These are phyloP conservation scores for Scopus umbretta DNA, from an alignment of 2,113 vertebrate genomes.

Conservation along the genomic window DNA sequence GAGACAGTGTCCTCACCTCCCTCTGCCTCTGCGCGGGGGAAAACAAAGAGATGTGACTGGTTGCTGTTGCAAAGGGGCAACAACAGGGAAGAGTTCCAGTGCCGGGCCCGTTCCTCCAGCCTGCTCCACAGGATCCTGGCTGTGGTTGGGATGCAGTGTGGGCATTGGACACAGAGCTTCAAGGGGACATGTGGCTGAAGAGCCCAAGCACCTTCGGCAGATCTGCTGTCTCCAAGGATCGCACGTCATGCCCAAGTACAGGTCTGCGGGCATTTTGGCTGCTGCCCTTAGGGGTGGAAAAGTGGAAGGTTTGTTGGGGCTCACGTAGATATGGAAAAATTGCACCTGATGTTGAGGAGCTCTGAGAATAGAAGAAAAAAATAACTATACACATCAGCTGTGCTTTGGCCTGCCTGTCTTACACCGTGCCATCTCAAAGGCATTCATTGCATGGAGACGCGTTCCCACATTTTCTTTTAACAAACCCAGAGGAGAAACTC, in stretches of 20 bases:
- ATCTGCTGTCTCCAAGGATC: not conserved
- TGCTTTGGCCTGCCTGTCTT: not conserved
- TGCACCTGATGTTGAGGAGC: not conserved
- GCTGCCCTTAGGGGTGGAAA: not conserved
- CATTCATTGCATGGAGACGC: not conserved
- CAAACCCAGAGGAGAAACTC: not conserved
- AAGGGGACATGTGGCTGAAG: not conserved
- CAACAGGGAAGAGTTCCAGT: not conserved
- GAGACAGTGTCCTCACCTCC: not conserved
- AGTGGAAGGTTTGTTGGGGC: not conserved
- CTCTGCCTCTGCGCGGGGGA: not conserved
- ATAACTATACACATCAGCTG: not conserved
- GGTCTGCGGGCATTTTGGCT: not conserved
- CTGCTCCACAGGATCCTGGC: not conserved
- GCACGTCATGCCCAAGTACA: rapidly evolving
- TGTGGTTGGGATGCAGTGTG: not conserved
- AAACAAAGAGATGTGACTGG: not conserved
- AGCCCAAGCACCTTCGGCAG: rapidly evolving
- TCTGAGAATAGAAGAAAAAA: not conserved
- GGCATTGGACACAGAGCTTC: not conserved
- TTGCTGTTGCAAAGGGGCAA: not conserved
- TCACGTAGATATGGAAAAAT: not conserved
- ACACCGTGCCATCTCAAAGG: not conserved
- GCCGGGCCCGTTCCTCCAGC: not conserved
- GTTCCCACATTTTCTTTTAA: not conserved